These are phyloP conservation scores for Enteromius mattozi DNA, from an alignment of 2,797 vertebrate species.

Conservation along the genomic window DNA sequence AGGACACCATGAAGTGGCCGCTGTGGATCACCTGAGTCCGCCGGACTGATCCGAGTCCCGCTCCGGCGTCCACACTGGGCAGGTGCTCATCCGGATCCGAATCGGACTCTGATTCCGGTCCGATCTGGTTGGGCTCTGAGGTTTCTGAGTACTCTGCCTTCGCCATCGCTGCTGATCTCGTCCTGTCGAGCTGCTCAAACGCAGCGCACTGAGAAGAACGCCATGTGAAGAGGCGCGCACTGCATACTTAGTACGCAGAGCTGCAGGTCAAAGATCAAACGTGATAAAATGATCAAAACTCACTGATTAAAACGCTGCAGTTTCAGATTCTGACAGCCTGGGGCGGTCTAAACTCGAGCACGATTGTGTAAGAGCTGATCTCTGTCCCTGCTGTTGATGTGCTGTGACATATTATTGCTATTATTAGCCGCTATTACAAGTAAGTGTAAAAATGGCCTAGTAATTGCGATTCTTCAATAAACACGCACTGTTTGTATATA, in stretches of 20 bases:
- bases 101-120: conserved; percentile 80
- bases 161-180: conserved; percentile 59
- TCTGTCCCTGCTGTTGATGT: conserved; percentile 40
- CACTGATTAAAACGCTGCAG: neutral
- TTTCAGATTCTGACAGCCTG: neutral
- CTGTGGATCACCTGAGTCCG: conserved; percentile 94
- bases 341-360: neutral
- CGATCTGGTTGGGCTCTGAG: conserved; percentile 61
- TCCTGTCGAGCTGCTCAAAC: neutral
- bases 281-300: neutral
- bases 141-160: conserved; percentile 59
- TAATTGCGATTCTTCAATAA: neutral
- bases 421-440: neutral
- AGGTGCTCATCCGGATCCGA: conserved; percentile 73
- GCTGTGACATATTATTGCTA: conserved; percentile 1
- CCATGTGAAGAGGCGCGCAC: neutral
- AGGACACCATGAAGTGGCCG: conserved; percentile 98
- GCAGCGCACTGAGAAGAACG: neutral
- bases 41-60: conserved; percentile 47
- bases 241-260: neutral
- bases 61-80: conserved; percentile 57
- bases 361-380: conserved; percentile 47
- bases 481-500: neutral
- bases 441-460: neutral
- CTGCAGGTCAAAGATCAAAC: conserved; percentile 38